Evolutionary conservation across 2,113 vertebrate genomes (phyloP).

Genomic region (Hiodon alosoides): DNA sequence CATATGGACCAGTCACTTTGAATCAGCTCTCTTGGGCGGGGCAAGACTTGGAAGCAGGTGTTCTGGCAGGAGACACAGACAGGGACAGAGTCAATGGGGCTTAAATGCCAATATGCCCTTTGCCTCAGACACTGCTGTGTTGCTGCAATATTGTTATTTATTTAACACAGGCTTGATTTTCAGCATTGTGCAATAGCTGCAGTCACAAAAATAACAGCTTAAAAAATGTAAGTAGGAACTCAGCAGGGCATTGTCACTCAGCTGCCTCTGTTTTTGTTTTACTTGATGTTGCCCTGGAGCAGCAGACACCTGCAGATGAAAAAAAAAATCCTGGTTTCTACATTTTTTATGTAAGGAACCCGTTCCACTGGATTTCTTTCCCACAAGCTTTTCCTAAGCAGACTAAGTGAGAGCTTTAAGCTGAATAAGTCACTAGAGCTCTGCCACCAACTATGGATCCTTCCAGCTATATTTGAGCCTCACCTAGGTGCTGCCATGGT

Average conservation of each 20-base stretch:
- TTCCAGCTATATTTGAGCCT: neutral
- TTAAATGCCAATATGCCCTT: neutral
- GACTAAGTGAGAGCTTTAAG: neutral
- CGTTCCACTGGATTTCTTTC: constrained; percentile 1
- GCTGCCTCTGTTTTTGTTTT: neutral
- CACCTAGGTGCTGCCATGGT: neutral
- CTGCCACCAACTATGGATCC: too few species aligned
- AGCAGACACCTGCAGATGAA: neutral
- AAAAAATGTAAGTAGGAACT: neutral
- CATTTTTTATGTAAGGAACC: neutral
- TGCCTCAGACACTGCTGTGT: neutral
- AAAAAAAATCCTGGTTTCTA: neutral
- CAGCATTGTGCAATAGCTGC: neutral
- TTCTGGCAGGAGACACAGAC: neutral
- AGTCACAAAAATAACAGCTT: neutral
- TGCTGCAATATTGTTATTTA: constrained; percentile 8
- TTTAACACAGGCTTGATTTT: neutral
- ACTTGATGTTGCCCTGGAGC: neutral
- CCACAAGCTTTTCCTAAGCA: neutral
- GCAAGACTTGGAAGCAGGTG: neutral
- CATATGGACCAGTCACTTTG: constrained; percentile 11
- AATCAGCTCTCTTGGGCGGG: neutral
- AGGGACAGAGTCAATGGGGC: neutral
- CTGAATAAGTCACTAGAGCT: too few species aligned
- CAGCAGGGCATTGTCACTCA: neutral